A percentile compares a stretch with the other conserved stretches of the same genome.
Conservation (phyloP, 2,797 vertebrate species). For the Fratercula arctica region DNA sequence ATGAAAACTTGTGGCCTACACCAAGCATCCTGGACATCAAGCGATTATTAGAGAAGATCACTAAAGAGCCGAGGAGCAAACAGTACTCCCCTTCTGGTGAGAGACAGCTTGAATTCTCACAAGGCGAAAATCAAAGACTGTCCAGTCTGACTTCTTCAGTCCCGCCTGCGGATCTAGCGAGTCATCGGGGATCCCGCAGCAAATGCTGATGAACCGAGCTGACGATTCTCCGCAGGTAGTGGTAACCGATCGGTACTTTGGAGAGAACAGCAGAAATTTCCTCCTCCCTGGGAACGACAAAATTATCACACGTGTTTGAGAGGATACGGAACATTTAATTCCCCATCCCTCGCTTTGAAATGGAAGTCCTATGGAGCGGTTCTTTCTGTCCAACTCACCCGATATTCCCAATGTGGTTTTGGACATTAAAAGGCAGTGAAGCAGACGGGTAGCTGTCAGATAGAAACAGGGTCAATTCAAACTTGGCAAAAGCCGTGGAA, state of each 20-base stretch:
- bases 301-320: neutral
- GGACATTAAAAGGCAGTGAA: slow-evolving; percentile 65
- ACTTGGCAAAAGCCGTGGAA: slow-evolving; percentile 70
- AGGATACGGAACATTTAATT: accelerated
- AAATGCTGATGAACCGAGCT: slow-evolving; percentile 64
- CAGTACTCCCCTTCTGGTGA: neutral
- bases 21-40: neutral
- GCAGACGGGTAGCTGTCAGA: slow-evolving; percentile 71
- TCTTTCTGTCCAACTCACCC: slow-evolving; percentile 69
- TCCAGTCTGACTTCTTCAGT: neutral
- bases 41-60: neutral
- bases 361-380: accelerated
- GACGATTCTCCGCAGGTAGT: slow-evolving; percentile 75
- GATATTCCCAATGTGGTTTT: slow-evolving; percentile 66
- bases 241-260: slow-evolving; percentile 64
- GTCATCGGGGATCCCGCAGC: slow-evolving; percentile 43
- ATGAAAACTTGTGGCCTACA: neutral
- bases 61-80: neutral
- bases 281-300: slow-evolving; percentile 70
- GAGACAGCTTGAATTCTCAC: neutral
- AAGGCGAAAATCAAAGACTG: neutral
- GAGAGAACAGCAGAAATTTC: slow-evolving; percentile 69
- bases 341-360: neutral
- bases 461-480: slow-evolving; percentile 73
- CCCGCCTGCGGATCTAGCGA: neutral